Base-by-base conservation (phyloP, 2,888 invertebrate species). In the Augiades crinisus region DNA sequence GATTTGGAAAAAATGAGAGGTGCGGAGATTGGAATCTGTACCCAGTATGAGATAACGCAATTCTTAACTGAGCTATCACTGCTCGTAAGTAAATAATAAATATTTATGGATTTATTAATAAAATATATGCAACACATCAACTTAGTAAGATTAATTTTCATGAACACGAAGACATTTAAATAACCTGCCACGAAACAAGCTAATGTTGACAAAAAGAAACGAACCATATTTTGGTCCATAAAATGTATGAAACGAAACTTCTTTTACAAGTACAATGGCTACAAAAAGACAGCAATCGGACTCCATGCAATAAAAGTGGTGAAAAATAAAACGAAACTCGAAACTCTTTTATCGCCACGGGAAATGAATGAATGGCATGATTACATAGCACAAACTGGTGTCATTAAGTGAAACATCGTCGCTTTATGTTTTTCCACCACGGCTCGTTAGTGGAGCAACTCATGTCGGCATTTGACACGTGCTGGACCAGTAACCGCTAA, bases 291-390 rank as follows among this genome's bases (percentile, higher is more conserved):
- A 24, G 17, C 36, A 36, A 36, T 14, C 34, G 45, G 22, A 16
- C 7, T n/a, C 16, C 19, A 21, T 34, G 34, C 24, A 41, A 49
- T 17, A 49, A 49, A 49, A 41, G 33, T 41, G 43, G 34, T 27
- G 36, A 43, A 50, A 49, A 50, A 50, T 43, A 43, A 50, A 50
- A 36, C 34, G 24, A 50, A 33, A 36, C 43, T 27, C 16, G 12
- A 50, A 50, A 50, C 43, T 50, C 13, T 47, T 47, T 47, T 49
- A 50, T 50, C 50, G 50, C 24, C 43, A 50, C 50, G 36, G 50
- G 36, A 50, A 50, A 43, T 50, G 50, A 36, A 46, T 46, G 45
- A 50, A 50, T 36, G 50, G 43, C 17, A 44, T 50, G 50, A 50
- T 50, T 50, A 50, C 41, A 50, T 19, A 43, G 49, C 41, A 50